Evolutionary conservation across 2,888 invertebrate genomes (phyloP), one percentile per base, ranked within the genome.

Genomic region (Synanthedon vespiformis): DNA sequence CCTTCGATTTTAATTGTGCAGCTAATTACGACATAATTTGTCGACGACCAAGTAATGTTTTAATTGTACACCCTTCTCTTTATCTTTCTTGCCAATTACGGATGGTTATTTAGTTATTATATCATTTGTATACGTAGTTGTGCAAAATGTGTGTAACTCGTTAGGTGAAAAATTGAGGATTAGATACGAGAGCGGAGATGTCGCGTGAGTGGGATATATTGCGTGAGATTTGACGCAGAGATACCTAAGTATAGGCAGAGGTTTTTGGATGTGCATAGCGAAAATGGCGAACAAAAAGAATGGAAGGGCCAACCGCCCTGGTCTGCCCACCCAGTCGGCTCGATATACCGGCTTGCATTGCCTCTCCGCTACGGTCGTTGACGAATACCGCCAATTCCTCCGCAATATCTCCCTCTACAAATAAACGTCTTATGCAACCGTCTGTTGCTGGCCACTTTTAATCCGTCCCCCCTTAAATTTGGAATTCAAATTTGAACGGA

Each of bases 341-440:
- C 63, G 64, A 68, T 66, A 63, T 69, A 68, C 66, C 67, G 69
- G 70, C 74, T 74, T 64, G 70, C 73, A 71, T 77, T 77, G 77
- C 75, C 70, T 70, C 72, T 74, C 70, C 74, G 71, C 71, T 65
- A 74, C 78, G 70, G 73, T 80, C 80, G 75, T 78, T 79, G 77
- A 77, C 79, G 74, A 87, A 87, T 87, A 86, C 87, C 87, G 85
- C 77, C 87, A 86, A 87, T 87, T 86, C 87, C 82, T 80, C 56
- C 54, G 66, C 73, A 72, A 73, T 73, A 68, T 70, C 67, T 68
- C 65, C 66, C 66, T 69, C 70, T 70, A 69, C 65, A 60, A 10
- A 64, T 61, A 77, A 60, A 80, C 60, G 78, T 58, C 80, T 61
- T 81, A 84, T 70, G 68, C 63, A 34, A 62, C 68, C 59, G 49